Evolutionary conservation across 2,797 vertebrate species (phyloP).

Genomic region (Sebastes alutus): DNA sequence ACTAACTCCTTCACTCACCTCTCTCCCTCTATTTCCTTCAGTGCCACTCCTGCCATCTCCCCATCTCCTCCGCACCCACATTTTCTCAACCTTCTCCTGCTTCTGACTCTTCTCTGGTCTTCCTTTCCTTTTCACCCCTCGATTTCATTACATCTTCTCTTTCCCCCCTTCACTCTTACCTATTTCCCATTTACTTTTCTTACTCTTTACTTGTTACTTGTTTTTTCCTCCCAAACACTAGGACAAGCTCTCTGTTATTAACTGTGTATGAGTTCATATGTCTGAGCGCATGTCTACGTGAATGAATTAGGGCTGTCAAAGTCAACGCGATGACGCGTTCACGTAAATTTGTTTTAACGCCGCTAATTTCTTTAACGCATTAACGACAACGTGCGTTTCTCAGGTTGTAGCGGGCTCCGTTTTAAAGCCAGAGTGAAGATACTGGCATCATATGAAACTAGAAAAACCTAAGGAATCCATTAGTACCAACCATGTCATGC

Average conservation of each 20-base stretch:
- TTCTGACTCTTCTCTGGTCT: neutral
- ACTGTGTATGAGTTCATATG: neutral
- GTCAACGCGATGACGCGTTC: too few species aligned
- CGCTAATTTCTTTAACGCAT: too few species aligned
- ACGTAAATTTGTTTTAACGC: too few species aligned
- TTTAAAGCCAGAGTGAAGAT: too few species aligned
- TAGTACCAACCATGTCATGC: too few species aligned
- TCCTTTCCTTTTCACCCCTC: neutral
- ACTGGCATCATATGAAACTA: too few species aligned
- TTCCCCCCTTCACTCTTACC: neutral
- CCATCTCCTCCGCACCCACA: conserved; percentile 2
- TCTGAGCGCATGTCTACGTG: neutral
- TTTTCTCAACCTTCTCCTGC: conserved; percentile 1
- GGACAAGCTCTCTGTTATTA: neutral
- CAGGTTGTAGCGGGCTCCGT: too few species aligned
- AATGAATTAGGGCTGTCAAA: too few species aligned
- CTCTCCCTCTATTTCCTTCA: conserved; percentile 41
- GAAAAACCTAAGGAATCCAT: too few species aligned
- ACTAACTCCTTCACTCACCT: conserved; percentile 40
- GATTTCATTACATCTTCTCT: neutral
- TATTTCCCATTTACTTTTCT: neutral
- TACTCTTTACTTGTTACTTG: neutral
- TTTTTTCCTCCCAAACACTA: neutral
- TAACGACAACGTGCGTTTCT: too few species aligned
- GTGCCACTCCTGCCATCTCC: conserved; percentile 24